Evolutionary conservation across 2,113 vertebrate genomes (phyloP), one percentile per base, ranked within the genome.

Genomic region (Pungitius pungitius): DNA sequence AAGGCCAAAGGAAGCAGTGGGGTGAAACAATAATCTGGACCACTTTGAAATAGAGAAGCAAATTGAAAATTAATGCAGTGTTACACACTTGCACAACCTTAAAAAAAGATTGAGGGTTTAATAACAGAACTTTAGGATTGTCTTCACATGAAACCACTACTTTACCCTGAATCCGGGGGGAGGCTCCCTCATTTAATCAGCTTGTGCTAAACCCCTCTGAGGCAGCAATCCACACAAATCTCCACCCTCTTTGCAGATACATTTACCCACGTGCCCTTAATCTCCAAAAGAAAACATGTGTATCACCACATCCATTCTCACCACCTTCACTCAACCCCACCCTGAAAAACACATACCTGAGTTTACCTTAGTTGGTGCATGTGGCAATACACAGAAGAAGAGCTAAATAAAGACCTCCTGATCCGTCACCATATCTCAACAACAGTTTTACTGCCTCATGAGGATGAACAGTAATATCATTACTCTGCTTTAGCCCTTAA

Each of bases 181-280:
- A 35, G 6, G 55, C 56, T 78, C 66, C 73, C 78, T 75, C 82
- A 88, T 84, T 90, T 91, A 90, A 92, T 93, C 88, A 93, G 82
- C 60, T 65, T 45, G 54, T 30, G 54, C 68, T 91, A 93, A 92
- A 90, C 87, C 92, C 88, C 85, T 92, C 85, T 77, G 74, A 86
- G 81, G 47, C 58, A 75, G 83, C 78, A 84, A 90, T 85, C 85
- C 77, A 65, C 62, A 75, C 74, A 90, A 92, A 92, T 88, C 89
- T 82, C 85, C 56, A 56, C 18, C 56, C 43, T 37, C 11, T 4
- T 24, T 61, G 20, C 14, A 26, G 70, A 59, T 85, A 51, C 71
- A 72, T 77, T 72, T 90, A 85, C 24, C 56, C 64, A 20, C 72
- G 73, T 69, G 81, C 63, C 85, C 85, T 85, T 80, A 75, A 68